Conservation (phyloP, 2,113 vertebrate genomes). For the Ammodytes dubius region DNA sequence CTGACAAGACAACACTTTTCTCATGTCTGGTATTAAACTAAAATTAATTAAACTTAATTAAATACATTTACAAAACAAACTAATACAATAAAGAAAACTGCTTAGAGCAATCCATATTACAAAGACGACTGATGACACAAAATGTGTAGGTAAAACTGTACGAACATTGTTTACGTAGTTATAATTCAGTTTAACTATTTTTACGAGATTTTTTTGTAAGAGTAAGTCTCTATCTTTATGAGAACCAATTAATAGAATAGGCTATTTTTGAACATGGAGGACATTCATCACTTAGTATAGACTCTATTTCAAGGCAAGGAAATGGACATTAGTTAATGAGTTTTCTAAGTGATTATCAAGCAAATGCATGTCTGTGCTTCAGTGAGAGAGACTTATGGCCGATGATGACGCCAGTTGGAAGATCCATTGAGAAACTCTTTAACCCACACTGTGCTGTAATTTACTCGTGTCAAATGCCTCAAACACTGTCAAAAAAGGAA, state of each 20-base stretch:
- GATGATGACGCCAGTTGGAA: neutral
- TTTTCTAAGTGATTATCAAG: slow-evolving; percentile 6
- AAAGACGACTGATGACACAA: slow-evolving; percentile 1
- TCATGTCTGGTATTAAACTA: slow-evolving; percentile 3
- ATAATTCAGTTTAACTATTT: neutral
- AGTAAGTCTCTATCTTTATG: slow-evolving; percentile 16
- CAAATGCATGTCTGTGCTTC: slow-evolving; percentile 10
- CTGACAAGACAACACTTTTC: neutral
- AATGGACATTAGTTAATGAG: slow-evolving; percentile 3
- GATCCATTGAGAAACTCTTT: neutral
- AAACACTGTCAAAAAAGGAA: slow-evolving; percentile 11
- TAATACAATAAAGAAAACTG: neutral
- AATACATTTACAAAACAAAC: slow-evolving; percentile 4
- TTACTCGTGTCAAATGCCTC: neutral
- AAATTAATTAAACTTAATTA: too few relatives aligned
- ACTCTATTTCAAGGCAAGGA: neutral
- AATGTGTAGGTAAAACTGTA: neutral
- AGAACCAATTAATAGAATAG: neutral
- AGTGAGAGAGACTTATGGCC: neutral
- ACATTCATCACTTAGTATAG: neutral
- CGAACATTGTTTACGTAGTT: neutral
- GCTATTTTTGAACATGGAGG: neutral
- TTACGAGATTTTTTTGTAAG: neutral
- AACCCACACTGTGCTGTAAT: neutral
- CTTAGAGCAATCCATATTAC: slow-evolving; percentile 1